Base-by-base conservation (phyloP, 2,113 vertebrate species). In the Forbesichthys agassizii region DNA sequence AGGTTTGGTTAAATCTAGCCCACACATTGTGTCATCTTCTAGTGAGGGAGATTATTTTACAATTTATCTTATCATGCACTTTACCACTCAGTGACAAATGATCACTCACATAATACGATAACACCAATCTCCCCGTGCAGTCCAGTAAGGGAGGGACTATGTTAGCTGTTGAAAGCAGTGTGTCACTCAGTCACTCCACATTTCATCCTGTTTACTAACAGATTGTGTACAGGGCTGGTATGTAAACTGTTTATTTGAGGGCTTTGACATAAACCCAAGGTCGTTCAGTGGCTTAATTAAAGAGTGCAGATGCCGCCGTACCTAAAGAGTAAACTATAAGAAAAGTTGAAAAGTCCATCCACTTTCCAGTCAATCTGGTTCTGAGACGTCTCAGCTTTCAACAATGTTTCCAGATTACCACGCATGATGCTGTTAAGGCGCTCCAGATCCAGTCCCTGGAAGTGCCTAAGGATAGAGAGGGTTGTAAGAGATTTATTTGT, bases 301-400 rank as follows among this genome's bases (percentile, higher is more conserved):
- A 52, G 10, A 52, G 18, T 48, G 11, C 0, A 0, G 36, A 54
- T 8, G 48, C 11, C 14, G 59, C 58, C 86, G 66, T 89, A 96
- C 95, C 94, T 93, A 81, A 96, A 93, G 56, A 96, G 88, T 16
- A 88, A 42, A n/a, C 90, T 75, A 70, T 95, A 96, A 49, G 84
- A 91, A 63, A 97, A 90, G 54, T 91, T 64, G 12, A 97, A 92
- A 9, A 96, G 89, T 4, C 92, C 93, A 8, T 87, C 85, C 54
- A 93, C 81, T 14, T 83, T 92, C 95, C 95, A 95, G 83, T 90
- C 85, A 13, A 74, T 66, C 81, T 72, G 87, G 33, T 78, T 81
- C 2, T 68, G 77, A 0, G 57, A 4, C 9, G 72, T 73, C 53
- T 93, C 87, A 0, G 77, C 80, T 85, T 91, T 87, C 84, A 96